phyloP scores from a whole-genome alignment of 35 echinoderm and acorn worm genomes.

The Apostichopus parvimensis region DNA sequence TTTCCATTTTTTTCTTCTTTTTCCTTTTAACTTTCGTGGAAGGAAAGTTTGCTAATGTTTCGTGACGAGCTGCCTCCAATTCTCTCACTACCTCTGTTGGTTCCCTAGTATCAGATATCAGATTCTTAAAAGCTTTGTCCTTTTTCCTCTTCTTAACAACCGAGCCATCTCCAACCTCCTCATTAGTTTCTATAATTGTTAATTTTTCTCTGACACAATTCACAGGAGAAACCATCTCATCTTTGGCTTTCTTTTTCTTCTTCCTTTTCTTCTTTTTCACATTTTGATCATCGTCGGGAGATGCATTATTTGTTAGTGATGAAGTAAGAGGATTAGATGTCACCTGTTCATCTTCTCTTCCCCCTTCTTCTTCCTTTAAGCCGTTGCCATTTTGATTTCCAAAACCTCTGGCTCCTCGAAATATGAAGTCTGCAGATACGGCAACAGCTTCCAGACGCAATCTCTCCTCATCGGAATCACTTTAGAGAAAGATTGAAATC shows the following conservation, averaged over 20 bases:
- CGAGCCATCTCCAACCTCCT: too few species aligned
- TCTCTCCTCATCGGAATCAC: constrained; percentile 79
- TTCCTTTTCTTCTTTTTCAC: constrained; percentile 23
- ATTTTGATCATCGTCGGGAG: not conserved
- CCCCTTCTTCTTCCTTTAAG: not conserved
- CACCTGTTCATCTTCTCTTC: constrained; percentile 19
- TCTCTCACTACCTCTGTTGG: too few species aligned
- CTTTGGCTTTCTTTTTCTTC: constrained; percentile 35
- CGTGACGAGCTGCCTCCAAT: too few species aligned
- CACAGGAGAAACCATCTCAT: not conserved
- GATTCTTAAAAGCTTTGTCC: too few species aligned
- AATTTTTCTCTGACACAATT: not conserved
- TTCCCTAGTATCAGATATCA: too few species aligned
- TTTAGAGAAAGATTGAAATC: constrained; percentile 1
- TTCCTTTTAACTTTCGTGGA: too few species aligned
- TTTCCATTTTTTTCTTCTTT: too few species aligned
- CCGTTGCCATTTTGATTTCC: not conserved
- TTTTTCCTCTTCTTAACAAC: too few species aligned
- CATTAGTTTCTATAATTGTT: too few species aligned
- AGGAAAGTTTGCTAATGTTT: too few species aligned
- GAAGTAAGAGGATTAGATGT: constrained; percentile 51
- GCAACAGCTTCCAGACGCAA: constrained; percentile 45
- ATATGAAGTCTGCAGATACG: constrained; percentile 56
- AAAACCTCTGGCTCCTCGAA: constrained; percentile 9
- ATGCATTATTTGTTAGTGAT: constrained; percentile 11